Evolutionary conservation across 2,113 vertebrate genomes (phyloP).

Genomic region (Entomyzon cyanotis): DNA sequence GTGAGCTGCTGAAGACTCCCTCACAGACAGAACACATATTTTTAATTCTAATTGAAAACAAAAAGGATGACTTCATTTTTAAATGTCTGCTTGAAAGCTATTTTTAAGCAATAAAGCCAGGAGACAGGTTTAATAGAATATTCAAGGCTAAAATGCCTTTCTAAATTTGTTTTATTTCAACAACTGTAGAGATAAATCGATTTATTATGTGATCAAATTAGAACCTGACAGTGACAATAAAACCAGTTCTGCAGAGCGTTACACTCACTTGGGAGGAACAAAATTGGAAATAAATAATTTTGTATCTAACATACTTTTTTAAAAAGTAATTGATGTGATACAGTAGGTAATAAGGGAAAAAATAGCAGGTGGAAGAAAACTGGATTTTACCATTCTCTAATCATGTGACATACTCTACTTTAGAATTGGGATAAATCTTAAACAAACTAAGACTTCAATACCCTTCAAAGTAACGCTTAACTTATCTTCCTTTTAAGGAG

Average conservation of each 20-base stretch:
- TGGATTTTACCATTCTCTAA: background rate
- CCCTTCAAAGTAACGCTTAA: constrained; percentile 34
- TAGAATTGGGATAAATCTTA: constrained; percentile 24
- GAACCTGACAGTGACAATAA: constrained; percentile 43
- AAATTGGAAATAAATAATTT: constrained; percentile 51
- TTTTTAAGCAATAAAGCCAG: background rate
- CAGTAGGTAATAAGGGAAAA: background rate
- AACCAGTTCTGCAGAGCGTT: background rate
- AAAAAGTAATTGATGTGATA: background rate
- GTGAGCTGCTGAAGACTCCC: background rate
- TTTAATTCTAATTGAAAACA: background rate
- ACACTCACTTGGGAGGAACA: constrained; percentile 18
- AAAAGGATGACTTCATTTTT: background rate
- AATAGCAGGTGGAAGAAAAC: background rate
- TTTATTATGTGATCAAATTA: constrained; percentile 24
- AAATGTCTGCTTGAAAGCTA: background rate
- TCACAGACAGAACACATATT: background rate
- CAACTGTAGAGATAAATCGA: background rate
- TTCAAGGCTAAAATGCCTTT: background rate
- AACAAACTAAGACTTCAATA: constrained; percentile 49
- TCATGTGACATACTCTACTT: background rate
- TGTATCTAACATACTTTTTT: background rate
- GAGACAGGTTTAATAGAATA: background rate
- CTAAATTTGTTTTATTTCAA: constrained; percentile 11
- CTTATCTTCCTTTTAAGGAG: background rate